phyloP scores from a whole-genome alignment of 2,113 vertebrate genomes.

The Arizona elegans region DNA sequence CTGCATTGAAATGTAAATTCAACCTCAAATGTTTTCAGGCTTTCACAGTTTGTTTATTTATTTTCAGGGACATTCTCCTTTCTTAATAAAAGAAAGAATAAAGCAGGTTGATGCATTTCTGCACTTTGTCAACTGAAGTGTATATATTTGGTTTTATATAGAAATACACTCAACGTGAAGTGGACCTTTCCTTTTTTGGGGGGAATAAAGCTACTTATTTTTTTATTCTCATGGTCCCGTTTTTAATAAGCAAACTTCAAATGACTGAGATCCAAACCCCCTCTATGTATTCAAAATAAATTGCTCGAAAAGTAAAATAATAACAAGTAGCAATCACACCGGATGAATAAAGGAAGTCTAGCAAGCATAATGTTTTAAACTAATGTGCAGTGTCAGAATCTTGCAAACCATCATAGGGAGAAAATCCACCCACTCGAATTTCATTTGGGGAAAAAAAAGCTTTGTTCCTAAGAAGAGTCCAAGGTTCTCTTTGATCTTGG shows the following conservation, averaged over 20 bases:
- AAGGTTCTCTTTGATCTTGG: background rate
- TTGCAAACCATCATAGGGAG: background rate
- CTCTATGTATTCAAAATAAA: background rate
- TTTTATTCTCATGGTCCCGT: background rate
- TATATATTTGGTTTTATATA: background rate
- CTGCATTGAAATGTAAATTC: background rate
- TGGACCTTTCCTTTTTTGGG: background rate
- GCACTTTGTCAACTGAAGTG: background rate
- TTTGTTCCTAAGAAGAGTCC: background rate
- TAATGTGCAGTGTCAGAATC: too few species aligned
- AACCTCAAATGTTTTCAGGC: background rate
- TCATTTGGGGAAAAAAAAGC: background rate
- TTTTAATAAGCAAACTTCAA: background rate
- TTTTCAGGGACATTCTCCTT: background rate
- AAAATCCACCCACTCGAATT: background rate
- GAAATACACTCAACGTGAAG: background rate
- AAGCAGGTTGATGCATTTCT: background rate
- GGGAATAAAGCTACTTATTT: background rate
- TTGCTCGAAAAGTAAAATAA: background rate
- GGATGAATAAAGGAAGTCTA: background rate
- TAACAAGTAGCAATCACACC: background rate
- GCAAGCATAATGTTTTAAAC: background rate
- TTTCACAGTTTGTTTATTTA: background rate
- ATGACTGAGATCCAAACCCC: background rate
- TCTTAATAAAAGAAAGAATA: background rate